Evolutionary conservation across 2,888 invertebrate genomes (phyloP).

Genomic region (Diaprepes abbreviatus): DNA sequence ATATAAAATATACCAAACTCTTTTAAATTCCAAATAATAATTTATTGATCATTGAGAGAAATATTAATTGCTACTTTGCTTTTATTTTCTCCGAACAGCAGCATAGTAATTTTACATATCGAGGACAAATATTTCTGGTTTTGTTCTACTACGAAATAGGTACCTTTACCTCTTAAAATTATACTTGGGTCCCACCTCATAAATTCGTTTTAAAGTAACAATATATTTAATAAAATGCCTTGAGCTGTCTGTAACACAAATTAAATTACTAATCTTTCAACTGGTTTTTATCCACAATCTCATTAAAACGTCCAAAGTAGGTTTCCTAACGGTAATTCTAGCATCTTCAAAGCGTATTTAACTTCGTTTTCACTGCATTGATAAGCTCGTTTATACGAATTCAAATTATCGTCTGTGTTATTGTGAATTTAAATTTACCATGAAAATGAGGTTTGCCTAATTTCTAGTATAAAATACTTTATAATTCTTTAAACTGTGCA

Average conservation of each 20-base stretch:
- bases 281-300: background rate
- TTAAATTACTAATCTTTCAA: constrained; percentile 16
- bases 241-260: constrained; percentile 19
- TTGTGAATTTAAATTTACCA: background rate
- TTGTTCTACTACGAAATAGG: background rate
- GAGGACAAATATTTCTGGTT: background rate
- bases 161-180: background rate
- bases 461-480: no score
- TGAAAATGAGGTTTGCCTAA: background rate
- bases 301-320: constrained; percentile 3
- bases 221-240: constrained; percentile 10
- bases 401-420: background rate
- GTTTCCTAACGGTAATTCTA: constrained; percentile 11
- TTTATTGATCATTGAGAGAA: no score
- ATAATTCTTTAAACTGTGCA: no score
- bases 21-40: no score
- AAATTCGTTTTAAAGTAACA: constrained; percentile 5
- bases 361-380: constrained; percentile 11
- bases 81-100: no score
- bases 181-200: background rate
- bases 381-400: background rate
- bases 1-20: no score
- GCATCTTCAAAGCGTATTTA: constrained; percentile 8
- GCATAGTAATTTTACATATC: background rate
- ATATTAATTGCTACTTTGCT: no score